Base-by-base conservation (phyloP, 2,888 invertebrate genomes). In the Protula sp. region DNA sequence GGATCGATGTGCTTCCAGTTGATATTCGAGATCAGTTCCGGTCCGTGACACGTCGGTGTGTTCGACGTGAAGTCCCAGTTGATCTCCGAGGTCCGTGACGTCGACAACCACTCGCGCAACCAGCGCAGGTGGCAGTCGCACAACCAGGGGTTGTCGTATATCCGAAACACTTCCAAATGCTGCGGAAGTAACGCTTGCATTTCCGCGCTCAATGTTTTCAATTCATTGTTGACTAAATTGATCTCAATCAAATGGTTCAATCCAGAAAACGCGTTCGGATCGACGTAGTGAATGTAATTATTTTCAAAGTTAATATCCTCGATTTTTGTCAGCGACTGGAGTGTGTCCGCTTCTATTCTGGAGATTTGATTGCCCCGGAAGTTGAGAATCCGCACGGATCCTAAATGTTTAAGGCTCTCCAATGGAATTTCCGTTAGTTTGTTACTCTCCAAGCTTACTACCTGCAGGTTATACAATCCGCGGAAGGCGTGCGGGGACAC, bases 291-390 rank as follows among this genome's bases (percentile, higher is more conserved):
- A 24, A 69, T 24, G 48, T 57, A 63, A 30, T 66, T 66, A 54
- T 69, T 67, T 53, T 69, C 67, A 27, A 69, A 63, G 60, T 69
- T 63, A 28, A 69, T 50, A 4, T 64, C 63, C 45, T 69, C 68
- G 2, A 69, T 55, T 26, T 62, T 61, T 22, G 51, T 48, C 14
- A 69, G 52, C 30, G 55, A 52, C 3, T 22, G 31, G 45, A 69
- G 63, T 3, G 64, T 63, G 30, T 61, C 52, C 61, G 30, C 38
- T 24, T 22, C 9, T 50, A 50, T 50, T 5, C 4, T 19, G 50
- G 14, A 22, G 24, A 50, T 50, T 50, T 50, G 50, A 50, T 50
- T 50, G 24, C 24, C 55, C 26, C 61, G 57, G 14, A 69, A 38
- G 38, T 38, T 63, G 31, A 68, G 60, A 2, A 60, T 59, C 5